These are phyloP conservation scores for Hydropsyche tenuis DNA, from an alignment of 1,140 invertebrate genomes.

Conservation along the genomic window DNA sequence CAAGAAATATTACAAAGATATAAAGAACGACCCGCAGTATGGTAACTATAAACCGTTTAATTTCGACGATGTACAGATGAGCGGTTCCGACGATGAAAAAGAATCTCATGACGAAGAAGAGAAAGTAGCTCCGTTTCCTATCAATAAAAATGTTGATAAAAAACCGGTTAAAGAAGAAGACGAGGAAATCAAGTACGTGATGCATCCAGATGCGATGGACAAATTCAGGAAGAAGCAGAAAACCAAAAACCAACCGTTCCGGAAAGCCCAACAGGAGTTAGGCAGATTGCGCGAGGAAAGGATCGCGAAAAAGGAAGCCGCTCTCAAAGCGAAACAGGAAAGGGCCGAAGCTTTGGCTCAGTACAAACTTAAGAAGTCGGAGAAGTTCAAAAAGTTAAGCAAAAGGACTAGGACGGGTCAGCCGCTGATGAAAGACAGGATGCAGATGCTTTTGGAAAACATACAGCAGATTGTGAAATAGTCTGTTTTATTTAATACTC, in stretches of 20 bases:
- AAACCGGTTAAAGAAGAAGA: constrained; percentile 36
- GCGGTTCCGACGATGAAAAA: constrained; percentile 45
- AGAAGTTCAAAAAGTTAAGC: constrained; percentile 71
- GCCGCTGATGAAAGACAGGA: constrained; percentile 76
- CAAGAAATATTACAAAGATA: constrained; percentile 64
- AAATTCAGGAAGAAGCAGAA: constrained; percentile 46
- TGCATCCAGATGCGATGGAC: constrained; percentile 58
- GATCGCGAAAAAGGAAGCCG: constrained; percentile 61
- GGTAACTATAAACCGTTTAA: constrained; percentile 50
- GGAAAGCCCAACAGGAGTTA: constrained; percentile 65
- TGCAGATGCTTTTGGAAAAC: constrained; percentile 76
- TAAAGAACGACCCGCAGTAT: constrained; percentile 58
- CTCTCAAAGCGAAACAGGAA: constrained; percentile 62
- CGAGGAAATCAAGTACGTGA: constrained; percentile 55
- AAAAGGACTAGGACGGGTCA: constrained; percentile 79
- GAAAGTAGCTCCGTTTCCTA: no score
- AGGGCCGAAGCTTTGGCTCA: constrained; percentile 67
- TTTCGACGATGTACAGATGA: constrained; percentile 50
- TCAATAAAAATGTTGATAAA: no score
- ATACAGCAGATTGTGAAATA: constrained; percentile 53
- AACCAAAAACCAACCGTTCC: constrained; percentile 52
- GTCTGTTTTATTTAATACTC: no score
- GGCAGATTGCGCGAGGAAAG: constrained; percentile 66
- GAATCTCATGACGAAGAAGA: constrained; percentile 47
- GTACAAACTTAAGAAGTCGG: constrained; percentile 71